These are phyloP conservation scores for Eumaeus atala DNA, from an alignment of 1,140 invertebrate species.

Conservation along the genomic window DNA sequence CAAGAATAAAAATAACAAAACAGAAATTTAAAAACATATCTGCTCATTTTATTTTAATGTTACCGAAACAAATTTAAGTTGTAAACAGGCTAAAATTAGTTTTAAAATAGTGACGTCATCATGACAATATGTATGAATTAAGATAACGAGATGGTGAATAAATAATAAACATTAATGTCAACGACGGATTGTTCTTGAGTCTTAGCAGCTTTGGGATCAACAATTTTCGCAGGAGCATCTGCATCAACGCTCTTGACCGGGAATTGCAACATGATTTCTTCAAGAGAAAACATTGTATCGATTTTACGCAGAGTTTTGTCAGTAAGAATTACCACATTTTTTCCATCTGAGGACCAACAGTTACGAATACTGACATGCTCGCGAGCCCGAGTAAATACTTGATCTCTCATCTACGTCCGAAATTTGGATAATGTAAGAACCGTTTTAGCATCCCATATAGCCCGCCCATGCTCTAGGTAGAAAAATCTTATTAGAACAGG, in stretches of 20 bases:
- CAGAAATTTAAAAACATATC: too few relatives aligned
- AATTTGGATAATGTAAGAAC: neutral
- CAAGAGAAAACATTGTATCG: neutral
- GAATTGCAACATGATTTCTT: constrained; percentile 5
- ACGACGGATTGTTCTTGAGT: neutral
- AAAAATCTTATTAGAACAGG: too few relatives aligned
- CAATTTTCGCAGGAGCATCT: neutral
- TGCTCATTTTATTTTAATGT: too few relatives aligned
- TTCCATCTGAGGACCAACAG: constrained; percentile 16
- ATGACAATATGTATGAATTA: too few relatives aligned
- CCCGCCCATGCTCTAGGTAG: neutral
- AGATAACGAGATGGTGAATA: too few relatives aligned
- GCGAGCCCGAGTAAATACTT: constrained; percentile 10
- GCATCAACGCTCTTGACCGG: neutral
- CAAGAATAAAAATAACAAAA: too few relatives aligned
- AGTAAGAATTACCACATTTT: neutral
- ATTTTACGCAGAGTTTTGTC: constrained; percentile 6
- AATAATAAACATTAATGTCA: neutral
- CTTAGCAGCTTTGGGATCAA: neutral
- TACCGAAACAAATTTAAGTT: too few relatives aligned
- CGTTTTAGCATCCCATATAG: neutral
- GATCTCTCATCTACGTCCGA: neutral
- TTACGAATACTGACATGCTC: constrained; percentile 9
- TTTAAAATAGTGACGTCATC: too few relatives aligned
- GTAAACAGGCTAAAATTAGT: too few relatives aligned